Base-by-base conservation (phyloP, 2,113 vertebrate genomes). In the Xenotilapia caudafasciata region DNA sequence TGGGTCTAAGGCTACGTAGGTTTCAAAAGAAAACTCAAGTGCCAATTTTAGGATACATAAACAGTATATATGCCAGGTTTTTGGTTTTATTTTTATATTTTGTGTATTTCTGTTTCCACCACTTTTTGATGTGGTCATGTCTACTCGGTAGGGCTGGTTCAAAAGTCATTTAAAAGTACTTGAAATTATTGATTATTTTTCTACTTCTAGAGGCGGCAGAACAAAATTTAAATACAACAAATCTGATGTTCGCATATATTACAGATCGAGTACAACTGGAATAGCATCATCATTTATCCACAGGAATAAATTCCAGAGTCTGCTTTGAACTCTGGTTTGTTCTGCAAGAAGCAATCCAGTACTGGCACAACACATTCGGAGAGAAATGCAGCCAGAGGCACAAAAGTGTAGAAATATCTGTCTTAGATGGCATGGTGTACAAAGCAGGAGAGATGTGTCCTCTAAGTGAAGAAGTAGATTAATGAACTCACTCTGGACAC, bases 21-120 rank as follows among this genome's bases (percentile, higher is more conserved):
- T 85, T 84, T 26, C 9, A 55, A 42, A 82, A 65, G 6, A 83
- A 75, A 19, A 19, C 31, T 9, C 19, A 51, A 54, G 53, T 84
- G 31, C 68, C 45, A 54, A 13, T 60, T 81, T 77, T 42, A 54
- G 5, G 12, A 12, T 7, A 62, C 33, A 10, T 12, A 40, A 28
- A 40, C 6, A 85, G 54, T 14, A 19, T 40, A 19, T 40, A 40
- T 53, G 84, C 70, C 12, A 65, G 13, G 17, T 60, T 87, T 85
- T 47, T 82, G 40, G 14, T 47, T 82, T 26, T 33, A 19, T 17
- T 31, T 77, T 77, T 83, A 21, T 79, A 77, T 86, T 88, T 40
- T 91, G 35, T 89, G 49, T 55, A 75, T 88, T 86, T 86, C 40
- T 89, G 81, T 94, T 75, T 92, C 80, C 90, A 92, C 91, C 35